Percentiles rank a stretch among this genome's conserved stretches.
These are phyloP conservation scores for Oncopodura yosiiana DNA, from an alignment of 1,140 invertebrate species.

Conservation along the genomic window DNA sequence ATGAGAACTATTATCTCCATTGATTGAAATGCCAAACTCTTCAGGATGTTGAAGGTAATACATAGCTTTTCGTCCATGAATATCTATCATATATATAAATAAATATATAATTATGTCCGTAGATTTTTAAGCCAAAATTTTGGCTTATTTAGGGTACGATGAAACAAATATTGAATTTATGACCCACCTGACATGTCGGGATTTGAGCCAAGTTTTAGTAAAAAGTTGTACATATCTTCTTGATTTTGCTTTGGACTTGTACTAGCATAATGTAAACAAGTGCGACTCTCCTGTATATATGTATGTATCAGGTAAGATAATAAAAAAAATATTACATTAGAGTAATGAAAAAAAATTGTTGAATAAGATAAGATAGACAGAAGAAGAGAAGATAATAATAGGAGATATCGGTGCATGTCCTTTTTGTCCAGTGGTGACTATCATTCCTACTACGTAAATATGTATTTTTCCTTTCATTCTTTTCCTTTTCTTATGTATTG, in stretches of 20 bases:
- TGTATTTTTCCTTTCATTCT: background rate
- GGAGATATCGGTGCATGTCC: too few species aligned
- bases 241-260: slow-evolving; percentile 52
- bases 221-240: slow-evolving; percentile 51
- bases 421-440: too few species aligned
- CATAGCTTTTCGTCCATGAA: slow-evolving; percentile 54
- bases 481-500: background rate
- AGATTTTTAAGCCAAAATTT: too few species aligned
- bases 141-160: too few species aligned
- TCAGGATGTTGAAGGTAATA: slow-evolving; percentile 53
- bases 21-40: slow-evolving; percentile 32
- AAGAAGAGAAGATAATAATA: too few species aligned
- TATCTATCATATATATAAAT: slow-evolving; percentile 57
- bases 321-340: background rate
- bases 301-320: background rate
- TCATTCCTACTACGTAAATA: too few species aligned
- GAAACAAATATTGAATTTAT: too few species aligned
- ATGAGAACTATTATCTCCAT: background rate
- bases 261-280: slow-evolving; percentile 71
- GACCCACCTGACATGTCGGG: too few species aligned
- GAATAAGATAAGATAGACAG: too few species aligned
- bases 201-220: slow-evolving; percentile 58
- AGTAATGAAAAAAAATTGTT: too few species aligned
- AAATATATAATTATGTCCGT: too few species aligned
- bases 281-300: slow-evolving; percentile 55